A percentile compares a stretch with the other conserved stretches of the same genome.
Evolutionary conservation across 2,888 invertebrate genomes (phyloP).

Genomic region (Azorinus chamasolen): DNA sequence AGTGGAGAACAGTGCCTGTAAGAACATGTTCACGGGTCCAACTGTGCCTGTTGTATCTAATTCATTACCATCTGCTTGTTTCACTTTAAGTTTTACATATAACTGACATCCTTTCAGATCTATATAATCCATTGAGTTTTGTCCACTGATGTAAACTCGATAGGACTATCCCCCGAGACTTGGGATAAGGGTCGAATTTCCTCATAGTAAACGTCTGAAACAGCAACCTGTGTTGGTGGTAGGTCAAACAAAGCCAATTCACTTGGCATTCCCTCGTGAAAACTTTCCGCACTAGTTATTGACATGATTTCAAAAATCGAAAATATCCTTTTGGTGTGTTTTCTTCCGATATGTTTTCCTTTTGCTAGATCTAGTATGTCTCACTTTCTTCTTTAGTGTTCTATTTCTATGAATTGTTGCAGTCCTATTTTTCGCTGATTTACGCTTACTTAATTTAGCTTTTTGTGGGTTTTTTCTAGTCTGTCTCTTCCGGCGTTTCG

Average conservation of each 20-base stretch:
- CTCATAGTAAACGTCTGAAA: conserved; percentile 48
- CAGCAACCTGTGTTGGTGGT: conserved; percentile 53
- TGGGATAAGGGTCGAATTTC: conserved; percentile 55
- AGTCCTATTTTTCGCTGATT: too few relatives aligned
- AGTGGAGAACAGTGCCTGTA: conserved; percentile 43
- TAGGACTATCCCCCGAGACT: conserved; percentile 37
- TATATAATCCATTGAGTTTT: conserved; percentile 52
- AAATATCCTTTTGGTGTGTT: not conserved
- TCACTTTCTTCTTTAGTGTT: conserved; percentile 3
- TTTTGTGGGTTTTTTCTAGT: too few relatives aligned
- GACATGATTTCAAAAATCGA: conserved; percentile 28
- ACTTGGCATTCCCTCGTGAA: conserved; percentile 46
- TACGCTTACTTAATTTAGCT: too few relatives aligned
- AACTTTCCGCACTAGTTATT: conserved; percentile 34
- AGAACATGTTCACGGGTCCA: conserved; percentile 56
- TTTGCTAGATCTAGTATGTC: conserved; percentile 3
- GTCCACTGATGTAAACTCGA: conserved; percentile 58
- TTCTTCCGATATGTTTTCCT: conserved; percentile 7
- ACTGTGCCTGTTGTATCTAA: conserved; percentile 33
- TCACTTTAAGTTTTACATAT: conserved; percentile 30
- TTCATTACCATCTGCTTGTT: conserved; percentile 18
- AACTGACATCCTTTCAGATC: conserved; percentile 33
- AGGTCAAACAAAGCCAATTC: conserved; percentile 53
- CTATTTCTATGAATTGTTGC: conserved; percentile 5
- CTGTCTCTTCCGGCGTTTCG: not conserved